Conservation (phyloP, 2,797 vertebrate genomes). For the Pseudotriccus pelzelni region DNA sequence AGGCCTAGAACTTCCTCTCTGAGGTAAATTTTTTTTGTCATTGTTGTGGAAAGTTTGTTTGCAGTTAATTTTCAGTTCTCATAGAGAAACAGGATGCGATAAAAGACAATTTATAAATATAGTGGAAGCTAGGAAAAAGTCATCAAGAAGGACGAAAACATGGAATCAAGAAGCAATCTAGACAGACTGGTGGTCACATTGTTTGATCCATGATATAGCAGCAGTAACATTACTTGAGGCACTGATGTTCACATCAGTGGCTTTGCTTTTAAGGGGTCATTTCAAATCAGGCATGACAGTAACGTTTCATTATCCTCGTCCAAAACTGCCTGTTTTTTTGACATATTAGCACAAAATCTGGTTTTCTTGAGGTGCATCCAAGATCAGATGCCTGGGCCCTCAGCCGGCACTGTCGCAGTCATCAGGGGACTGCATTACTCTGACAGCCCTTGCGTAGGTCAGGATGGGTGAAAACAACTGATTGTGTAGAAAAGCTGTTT, state of each 20-base stretch:
- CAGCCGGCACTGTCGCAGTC: not conserved
- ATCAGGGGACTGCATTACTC: not conserved
- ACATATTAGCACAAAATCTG: not conserved
- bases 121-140: not conserved
- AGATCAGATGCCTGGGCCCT: not conserved
- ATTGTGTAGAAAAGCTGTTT: not conserved
- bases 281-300: not conserved
- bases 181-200: not conserved
- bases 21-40: constrained; percentile 77
- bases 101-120: not conserved
- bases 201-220: not conserved
- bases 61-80: not conserved
- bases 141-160: not conserved
- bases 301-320: not conserved
- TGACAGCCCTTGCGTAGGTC: not conserved
- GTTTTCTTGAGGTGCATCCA: not conserved
- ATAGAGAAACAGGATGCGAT: not conserved
- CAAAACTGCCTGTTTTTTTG: not conserved
- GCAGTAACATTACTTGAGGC: not conserved
- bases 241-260: not conserved
- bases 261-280: not conserved
- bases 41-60: not conserved
- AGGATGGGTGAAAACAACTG: not conserved
- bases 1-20: constrained; percentile 85
- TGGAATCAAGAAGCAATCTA: not conserved